Base-by-base conservation (phyloP, 1,140 invertebrate genomes). In the Drosophila teissieri region DNA sequence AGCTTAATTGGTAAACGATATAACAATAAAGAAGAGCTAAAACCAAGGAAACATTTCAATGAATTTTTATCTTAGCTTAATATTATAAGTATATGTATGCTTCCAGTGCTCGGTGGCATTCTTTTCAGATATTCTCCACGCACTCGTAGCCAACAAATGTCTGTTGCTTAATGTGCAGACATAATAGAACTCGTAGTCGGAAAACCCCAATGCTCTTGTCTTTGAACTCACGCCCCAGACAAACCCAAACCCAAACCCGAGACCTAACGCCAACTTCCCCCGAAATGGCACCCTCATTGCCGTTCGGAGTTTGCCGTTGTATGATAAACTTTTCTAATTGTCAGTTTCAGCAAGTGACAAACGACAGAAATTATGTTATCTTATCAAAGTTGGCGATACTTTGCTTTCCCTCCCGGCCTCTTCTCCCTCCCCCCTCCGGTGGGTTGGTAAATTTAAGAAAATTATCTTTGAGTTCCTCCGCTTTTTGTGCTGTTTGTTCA, bases 321-420 rank as follows among this genome's bases (percentile, higher is more conserved):
- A 89, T 88, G 83, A 88, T 88, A 88, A 88, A 88, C 83, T 88
- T 88, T 88, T 88, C 83, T 88, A 89, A 88, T 88, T 88, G 83
- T 88, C 83, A 88, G 83, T 88, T 88, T 80, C 83, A 88, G 84
- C 84, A 88, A 88, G 83, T 88, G 83, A 88, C 83, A 88, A 88
- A 88, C 83, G 83, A 89, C 83, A 88, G 83, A 88, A 88, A 88
- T 88, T 88, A 88, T 88, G 80, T 88, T 89, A 88, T 88, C 84
- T 88, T 88, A 88, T 83, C 84, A 79, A 79, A 88, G 84, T 88
- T 88, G 75, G 76, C 70, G 80, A 65, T 76, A 84, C 83, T 89
- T 84, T 79, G 39, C 79, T 73, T 36, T 42, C n/a, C 40, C 65
- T 40, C 24, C n/a, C 39, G 4, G 12, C 7, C n/a, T 12, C n/a